Evolutionary conservation across 2,888 invertebrate species (phyloP).

Genomic region (Agrotis ipsilon): DNA sequence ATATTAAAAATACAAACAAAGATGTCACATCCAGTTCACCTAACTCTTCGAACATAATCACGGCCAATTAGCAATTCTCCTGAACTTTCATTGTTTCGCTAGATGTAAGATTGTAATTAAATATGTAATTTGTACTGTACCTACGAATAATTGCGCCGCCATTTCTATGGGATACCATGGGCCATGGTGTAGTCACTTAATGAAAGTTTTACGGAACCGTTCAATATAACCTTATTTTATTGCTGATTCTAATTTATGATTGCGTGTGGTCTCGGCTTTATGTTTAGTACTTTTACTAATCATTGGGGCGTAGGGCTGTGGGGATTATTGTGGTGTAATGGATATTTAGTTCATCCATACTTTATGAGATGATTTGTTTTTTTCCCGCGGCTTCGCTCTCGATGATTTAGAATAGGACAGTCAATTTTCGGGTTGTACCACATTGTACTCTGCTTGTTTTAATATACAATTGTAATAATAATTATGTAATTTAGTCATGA

Average conservation of each 20-base stretch:
- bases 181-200: slow-evolving; percentile 50
- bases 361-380: not conserved
- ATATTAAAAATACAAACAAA: no score
- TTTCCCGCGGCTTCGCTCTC: no score
- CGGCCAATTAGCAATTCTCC: slow-evolving; percentile 81
- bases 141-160: slow-evolving; percentile 61
- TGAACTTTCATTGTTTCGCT: slow-evolving; percentile 82
- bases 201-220: slow-evolving; percentile 50
- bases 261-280: slow-evolving; percentile 25
- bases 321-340: not conserved
- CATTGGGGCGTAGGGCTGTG: not conserved
- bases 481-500: no score
- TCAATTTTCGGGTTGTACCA: no score
- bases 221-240: slow-evolving; percentile 39
- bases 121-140: slow-evolving; percentile 68
- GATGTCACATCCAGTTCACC: slow-evolving; percentile 42
- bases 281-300: slow-evolving; percentile 6
- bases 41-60: slow-evolving; percentile 66
- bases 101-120: slow-evolving; percentile 77
- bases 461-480: no score
- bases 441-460: no score
- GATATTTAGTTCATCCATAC: not conserved
- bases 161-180: slow-evolving; percentile 57
- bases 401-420: no score
- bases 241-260: slow-evolving; percentile 51